Evolutionary conservation across 2,797 vertebrate species (phyloP).

Genomic region (Protosalanx chinensis): DNA sequence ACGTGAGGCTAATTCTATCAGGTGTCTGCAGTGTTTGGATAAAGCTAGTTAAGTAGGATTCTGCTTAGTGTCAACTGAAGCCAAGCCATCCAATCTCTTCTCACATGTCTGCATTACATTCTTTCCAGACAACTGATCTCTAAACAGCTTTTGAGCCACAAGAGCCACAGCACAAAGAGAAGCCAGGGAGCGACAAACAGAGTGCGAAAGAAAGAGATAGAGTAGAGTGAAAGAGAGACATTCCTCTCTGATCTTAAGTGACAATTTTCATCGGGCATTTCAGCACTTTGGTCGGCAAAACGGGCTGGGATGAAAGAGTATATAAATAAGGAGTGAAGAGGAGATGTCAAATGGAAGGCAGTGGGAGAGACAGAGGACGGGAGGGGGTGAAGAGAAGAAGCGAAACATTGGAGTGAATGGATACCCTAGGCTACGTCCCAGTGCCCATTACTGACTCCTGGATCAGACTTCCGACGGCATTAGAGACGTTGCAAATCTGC

Average conservation of each 20-base stretch:
- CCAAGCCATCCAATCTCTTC: slow-evolving; percentile 51
- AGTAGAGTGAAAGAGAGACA: slow-evolving; percentile 21
- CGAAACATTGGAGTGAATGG: slow-evolving; percentile 52
- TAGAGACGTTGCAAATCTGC: slow-evolving; percentile 68
- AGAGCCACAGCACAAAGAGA: slow-evolving; percentile 26
- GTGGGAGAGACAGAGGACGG: slow-evolving; percentile 36
- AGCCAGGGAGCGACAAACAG: slow-evolving; percentile 1
- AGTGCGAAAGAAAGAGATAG: not conserved
- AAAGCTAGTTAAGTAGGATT: slow-evolving; percentile 35
- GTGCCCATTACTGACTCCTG: slow-evolving; percentile 57
- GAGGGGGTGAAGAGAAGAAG: slow-evolving; percentile 33
- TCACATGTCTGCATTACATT: slow-evolving; percentile 55
- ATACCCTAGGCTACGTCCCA: slow-evolving; percentile 66
- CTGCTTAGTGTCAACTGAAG: slow-evolving; percentile 59
- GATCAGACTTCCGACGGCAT: slow-evolving; percentile 58
- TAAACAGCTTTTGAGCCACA: slow-evolving; percentile 60
- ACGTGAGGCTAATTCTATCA: not conserved
- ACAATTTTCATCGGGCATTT: slow-evolving; percentile 71
- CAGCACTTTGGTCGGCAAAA: slow-evolving; percentile 49
- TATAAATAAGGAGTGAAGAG: slow-evolving; percentile 73
- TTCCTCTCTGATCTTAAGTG: slow-evolving; percentile 69
- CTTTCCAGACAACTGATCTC: slow-evolving; percentile 68
- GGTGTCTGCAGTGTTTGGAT: not conserved
- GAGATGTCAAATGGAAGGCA: slow-evolving; percentile 56
- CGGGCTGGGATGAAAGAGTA: slow-evolving; percentile 62